Base-by-base conservation (phyloP, 1,140 invertebrate genomes). In the Camponotus pennsylvanicus region DNA sequence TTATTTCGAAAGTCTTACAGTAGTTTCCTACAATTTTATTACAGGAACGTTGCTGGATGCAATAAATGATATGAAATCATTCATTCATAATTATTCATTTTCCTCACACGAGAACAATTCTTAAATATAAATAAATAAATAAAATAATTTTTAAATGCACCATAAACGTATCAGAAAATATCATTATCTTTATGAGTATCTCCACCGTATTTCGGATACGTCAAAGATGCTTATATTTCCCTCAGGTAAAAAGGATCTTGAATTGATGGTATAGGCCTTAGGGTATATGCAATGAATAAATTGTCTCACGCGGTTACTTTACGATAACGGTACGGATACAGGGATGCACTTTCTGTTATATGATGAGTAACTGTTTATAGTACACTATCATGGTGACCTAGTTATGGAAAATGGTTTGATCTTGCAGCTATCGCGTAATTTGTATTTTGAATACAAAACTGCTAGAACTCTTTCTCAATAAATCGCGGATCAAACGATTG, bases 381-480 rank as follows among this genome's bases (percentile, higher is more conserved):
- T 40, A 27, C 49, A 78, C 52, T 37, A 87, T 85, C 77, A 73
- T 59, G 76, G n/a, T 87, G 88, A 87, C 89, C 88, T 32, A 90
- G 45, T 90, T 90, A 42, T 27, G 55, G 69, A 32, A 67, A 80
- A 78, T 59, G 55, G 63, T 66, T 57, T 52, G 86, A 75, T 77
- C 66, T 52, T 42, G n/a, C 45, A 45, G 52, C 55, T 18, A 71
- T 71, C 52, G 15, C 4, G 21, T 73, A 45, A 15, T 73, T 82
- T 13, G 40, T 45, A 40, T n/a, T 15, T 45, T 42, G 27, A 49
- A 61, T n/a, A 83, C 15, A 13, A 73, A 83, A 61, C 7, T 27
- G 18, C 9, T 18, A 13, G 40, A 73, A 73, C 61, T 42, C 27
- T 73, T 59, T 45, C 18, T 34, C 34, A n/a, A 45, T 61, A 71